Evolutionary conservation across 2,888 invertebrate species (phyloP), one percentile per base, ranked within the genome.

Genomic region (Apamea anceps): DNA sequence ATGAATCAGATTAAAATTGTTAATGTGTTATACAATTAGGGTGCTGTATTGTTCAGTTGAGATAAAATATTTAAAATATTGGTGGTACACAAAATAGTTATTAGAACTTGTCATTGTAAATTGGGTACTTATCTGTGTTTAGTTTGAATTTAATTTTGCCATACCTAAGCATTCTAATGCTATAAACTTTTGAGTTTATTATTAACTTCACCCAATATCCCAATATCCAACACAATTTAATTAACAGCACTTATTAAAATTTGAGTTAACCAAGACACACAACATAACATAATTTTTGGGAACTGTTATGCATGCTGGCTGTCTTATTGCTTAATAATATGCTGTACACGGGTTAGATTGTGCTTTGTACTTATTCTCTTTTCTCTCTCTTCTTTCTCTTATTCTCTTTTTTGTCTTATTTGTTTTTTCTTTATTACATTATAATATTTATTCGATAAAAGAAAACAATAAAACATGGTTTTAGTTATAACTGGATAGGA

Each of bases 161-260:
- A 95, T 95, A 96, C 95, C 95, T 94, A 92, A 93, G 93, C 95
- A 95, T 95, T 95, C 91, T 90, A 84, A 87, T 93, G 94, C 88
- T 85, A 57, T 75, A 57, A 75, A 67, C 79, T 72, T 2, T 32
- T 32, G 32, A 32, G 32, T 32, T 32, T 32, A 32, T 32, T n/a
- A 72, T 62, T 72, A 72, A 62, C 66, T 74, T 81, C 57, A 79
- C 62, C 65, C 77, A 81, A 77, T 77, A 79, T 75, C 68, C 72
- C 78, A 81, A 74, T 77, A 79, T 75, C 71, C 70, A 72, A 79
- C 78, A 63, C 51, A 25, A 74, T 67, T 76, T 25, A 28, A 62
- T 3, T 80, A 80, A 79, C 63, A 67, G 28, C 68, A 82, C 71
- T 37, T 28, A 65, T 21, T 66, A 42, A 63, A 65, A 25, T 57